Base-by-base conservation (phyloP, 2,888 invertebrate genomes). In the Agrilus biguttatus region DNA sequence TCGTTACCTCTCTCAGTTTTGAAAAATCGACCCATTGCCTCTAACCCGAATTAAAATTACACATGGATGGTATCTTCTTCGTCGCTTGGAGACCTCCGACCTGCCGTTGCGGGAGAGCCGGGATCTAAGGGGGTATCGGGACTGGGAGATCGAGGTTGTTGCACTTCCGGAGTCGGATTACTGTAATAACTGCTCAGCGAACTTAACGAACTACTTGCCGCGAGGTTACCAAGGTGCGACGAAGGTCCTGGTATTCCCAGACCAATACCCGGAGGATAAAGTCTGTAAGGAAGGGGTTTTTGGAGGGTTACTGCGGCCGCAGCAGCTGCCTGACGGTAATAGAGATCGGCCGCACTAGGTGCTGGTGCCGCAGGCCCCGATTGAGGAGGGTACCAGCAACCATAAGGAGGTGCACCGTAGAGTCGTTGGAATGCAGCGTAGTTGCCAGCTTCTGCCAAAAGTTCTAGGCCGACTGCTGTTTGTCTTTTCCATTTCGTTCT, bases 401-500 rank as follows among this genome's bases (percentile, higher is more conserved):
- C 74, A 64, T 85, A 85, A 0, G 83, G 80, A 10, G 77, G 77
- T 0, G 78, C 77, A 8, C 87, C 87, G 68, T 90, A 91, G 49
- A 97, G 73, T 48, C 96, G 78, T 70, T 96, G 96, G 60, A 98
- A 90, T n/a, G 97, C 97, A 1, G 95, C 95, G 69, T 91, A 92
- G 71, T 96, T 97, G 8, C 93, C 93, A 0, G 96, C 93, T 66
- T 98, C 98, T 2, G 95, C 92, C 44, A 98, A 71, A 35, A 98
- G 77, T 65, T 98, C 98, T 53, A 96, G 68, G 0, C 97, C 96
- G 3, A 97, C 97, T 1, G 97, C 93, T 13, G 97, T 95, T 67
- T 97, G 97, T 2, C 97, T 80, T 69, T 97, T 97, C 97, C 97
- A 98, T 73, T 97, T 97, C 64, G 97, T 97, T 67, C 92, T 91